These are phyloP conservation scores for Bruchidius siliquastri DNA, from an alignment of 2,888 invertebrate species.

Conservation along the genomic window DNA sequence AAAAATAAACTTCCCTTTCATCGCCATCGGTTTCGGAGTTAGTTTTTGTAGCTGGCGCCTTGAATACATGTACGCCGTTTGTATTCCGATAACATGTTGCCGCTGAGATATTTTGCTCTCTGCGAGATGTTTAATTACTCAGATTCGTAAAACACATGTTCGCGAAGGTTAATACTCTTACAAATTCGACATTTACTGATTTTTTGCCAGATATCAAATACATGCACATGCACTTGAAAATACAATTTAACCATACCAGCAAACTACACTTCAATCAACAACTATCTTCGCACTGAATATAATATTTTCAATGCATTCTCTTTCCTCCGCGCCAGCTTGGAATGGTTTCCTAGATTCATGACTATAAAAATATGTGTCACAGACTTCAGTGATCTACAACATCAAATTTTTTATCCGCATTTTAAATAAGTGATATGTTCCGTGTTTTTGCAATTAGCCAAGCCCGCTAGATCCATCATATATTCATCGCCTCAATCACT, in stretches of 20 bases:
- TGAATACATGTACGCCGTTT: neutral
- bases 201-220: neutral
- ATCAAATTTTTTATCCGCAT: too few relatives aligned
- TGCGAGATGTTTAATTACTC: neutral
- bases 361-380: too few relatives aligned
- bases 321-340: too few relatives aligned
- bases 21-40: neutral
- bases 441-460: too few relatives aligned
- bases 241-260: neutral
- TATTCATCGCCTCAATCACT: too few relatives aligned
- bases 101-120: neutral
- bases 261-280: too few relatives aligned
- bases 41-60: neutral
- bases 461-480: too few relatives aligned
- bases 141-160: neutral
- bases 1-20: neutral
- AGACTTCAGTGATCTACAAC: too few relatives aligned
- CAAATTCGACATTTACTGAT: neutral
- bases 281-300: too few relatives aligned
- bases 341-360: too few relatives aligned
- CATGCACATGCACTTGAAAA: neutral
- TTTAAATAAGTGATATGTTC: too few relatives aligned
- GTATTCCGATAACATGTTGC: neutral
- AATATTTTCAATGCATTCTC: too few relatives aligned
- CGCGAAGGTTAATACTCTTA: neutral